A percentile compares a stretch with the other conserved stretches of the same genome.
These are phyloP conservation scores for Tyrannus savana DNA, from an alignment of 2,113 vertebrate species.

Conservation along the genomic window DNA sequence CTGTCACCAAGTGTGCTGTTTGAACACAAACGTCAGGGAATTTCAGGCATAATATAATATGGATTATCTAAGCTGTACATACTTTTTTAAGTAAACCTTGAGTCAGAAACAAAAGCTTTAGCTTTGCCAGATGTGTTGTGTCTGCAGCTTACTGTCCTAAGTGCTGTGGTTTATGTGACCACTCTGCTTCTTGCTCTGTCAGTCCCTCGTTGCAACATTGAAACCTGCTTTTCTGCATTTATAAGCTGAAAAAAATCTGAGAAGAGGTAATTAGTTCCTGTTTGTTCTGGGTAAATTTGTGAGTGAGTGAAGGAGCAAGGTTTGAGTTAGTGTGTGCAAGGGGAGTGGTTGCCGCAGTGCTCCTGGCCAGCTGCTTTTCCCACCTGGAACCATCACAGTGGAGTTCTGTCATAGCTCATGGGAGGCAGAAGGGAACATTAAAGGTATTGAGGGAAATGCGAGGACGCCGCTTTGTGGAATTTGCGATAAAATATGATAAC, in stretches of 20 bases:
- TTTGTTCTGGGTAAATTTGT: background rate
- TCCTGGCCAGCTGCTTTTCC: background rate
- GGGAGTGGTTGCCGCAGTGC: background rate
- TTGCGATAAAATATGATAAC: background rate
- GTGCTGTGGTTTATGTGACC: background rate
- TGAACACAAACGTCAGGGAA: background rate
- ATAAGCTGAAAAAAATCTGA: background rate
- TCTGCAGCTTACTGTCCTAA: background rate
- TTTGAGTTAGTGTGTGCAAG: fast-evolving
- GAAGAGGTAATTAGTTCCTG: background rate
- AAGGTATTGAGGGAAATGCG: fast-evolving
- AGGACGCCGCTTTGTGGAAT: background rate
- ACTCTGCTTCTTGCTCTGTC: background rate
- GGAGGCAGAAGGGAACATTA: background rate
- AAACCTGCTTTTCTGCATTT: background rate
- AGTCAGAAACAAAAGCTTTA: background rate
- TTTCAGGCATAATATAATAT: background rate
- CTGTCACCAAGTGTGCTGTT: background rate
- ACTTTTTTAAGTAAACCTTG: background rate
- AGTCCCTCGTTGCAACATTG: fast-evolving
- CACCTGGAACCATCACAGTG: fast-evolving
- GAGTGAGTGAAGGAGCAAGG: background rate
- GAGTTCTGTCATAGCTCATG: background rate
- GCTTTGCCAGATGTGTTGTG: background rate
- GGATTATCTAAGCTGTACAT: background rate